Evolutionary conservation across 2,113 vertebrate genomes (phyloP).

Genomic region (Tamias sibiricus): DNA sequence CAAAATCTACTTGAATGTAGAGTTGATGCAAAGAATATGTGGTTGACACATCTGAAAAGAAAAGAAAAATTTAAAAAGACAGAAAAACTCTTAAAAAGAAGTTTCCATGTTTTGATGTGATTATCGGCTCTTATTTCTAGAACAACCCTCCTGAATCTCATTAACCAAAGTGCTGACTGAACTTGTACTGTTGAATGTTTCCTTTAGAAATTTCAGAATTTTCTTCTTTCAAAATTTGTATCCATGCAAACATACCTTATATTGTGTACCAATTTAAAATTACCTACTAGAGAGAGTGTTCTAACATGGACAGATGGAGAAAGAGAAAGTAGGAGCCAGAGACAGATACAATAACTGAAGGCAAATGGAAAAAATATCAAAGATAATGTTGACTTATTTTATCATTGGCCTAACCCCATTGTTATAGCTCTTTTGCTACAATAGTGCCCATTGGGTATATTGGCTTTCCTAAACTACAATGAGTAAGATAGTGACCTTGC

Average conservation of each 20-base stretch:
- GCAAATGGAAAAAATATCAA: neutral
- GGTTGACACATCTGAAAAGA: neutral
- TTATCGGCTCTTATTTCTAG: neutral
- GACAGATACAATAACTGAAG: neutral
- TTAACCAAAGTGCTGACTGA: neutral
- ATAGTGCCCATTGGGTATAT: neutral
- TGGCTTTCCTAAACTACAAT: neutral
- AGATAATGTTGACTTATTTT: neutral
- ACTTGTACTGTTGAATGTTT: neutral
- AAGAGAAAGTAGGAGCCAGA: neutral
- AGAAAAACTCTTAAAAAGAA: neutral
- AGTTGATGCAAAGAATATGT: neutral
- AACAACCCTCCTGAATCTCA: neutral
- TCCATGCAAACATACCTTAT: neutral
- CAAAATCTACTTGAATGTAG: neutral
- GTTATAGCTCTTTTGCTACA: neutral
- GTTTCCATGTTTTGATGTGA: neutral
- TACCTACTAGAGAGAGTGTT: neutral
- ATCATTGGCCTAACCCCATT: neutral
- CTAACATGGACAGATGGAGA: neutral
- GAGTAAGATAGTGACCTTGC: neutral
- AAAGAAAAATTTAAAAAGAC: neutral
- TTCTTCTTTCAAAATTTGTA: neutral
- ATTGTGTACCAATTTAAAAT: neutral
- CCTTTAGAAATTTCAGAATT: neutral